Percentiles rank a stretch among this genome's conserved stretches.
These are phyloP conservation scores for Drosophila subquinaria DNA, from an alignment of 2,888 invertebrate species.

Conservation along the genomic window DNA sequence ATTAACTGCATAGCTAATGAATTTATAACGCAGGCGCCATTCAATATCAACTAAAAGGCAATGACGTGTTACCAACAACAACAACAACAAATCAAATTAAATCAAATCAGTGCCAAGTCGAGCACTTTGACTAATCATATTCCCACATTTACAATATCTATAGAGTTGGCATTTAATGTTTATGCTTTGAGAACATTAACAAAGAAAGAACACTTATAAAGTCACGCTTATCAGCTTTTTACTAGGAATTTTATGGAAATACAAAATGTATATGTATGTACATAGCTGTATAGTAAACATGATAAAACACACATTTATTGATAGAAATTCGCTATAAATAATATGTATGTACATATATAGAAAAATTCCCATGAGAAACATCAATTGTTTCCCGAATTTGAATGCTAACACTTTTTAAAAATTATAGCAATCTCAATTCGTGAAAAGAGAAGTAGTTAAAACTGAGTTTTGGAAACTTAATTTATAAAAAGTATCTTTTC, in stretches of 20 bases:
- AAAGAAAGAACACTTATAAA: neutral
- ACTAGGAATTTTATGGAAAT: neutral
- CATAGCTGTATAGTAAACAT: neutral
- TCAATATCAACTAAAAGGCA: neutral
- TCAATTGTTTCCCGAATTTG: too few relatives aligned
- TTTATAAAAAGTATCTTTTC: too few relatives aligned
- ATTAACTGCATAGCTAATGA: constrained; percentile 20
- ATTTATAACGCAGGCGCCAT: constrained; percentile 12
- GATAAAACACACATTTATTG: neutral
- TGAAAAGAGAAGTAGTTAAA: too few relatives aligned
- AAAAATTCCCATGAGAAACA: neutral
- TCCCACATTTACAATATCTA: constrained; percentile 2
- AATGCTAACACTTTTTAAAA: too few relatives aligned
- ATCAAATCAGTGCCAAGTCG: constrained; percentile 1
- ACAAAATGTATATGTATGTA: neutral
- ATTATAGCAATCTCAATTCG: too few relatives aligned
- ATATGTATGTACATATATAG: neutral
- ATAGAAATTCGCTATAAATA: neutral
- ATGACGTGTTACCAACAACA: neutral
- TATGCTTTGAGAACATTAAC: neutral
- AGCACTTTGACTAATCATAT: constrained; percentile 17
- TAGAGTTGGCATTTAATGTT: neutral
- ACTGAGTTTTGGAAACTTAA: too few relatives aligned
- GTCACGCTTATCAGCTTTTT: constrained; percentile 3
- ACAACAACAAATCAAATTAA: neutral